Base-by-base conservation (phyloP, 2,888 invertebrate genomes). In the Hirtodrosophila duncani region DNA sequence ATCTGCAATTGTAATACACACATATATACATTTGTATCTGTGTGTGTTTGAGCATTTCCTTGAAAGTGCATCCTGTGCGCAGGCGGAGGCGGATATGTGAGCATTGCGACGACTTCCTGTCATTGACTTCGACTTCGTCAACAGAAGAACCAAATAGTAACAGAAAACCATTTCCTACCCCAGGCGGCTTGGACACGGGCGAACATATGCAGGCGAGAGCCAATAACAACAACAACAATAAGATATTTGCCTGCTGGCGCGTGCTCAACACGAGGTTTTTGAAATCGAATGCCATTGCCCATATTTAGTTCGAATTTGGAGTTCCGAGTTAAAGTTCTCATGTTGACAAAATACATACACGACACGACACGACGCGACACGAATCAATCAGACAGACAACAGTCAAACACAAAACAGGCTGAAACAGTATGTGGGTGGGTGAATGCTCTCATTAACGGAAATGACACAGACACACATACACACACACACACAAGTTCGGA, bases 101-200 rank as follows among this genome's bases (percentile, higher is more conserved):
- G 56, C 77, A 63, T 60, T 77, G 78, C 72, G 58, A 63, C 57
- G 50, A 71, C 81, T 75, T 75, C 75, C 75, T 81, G 79, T 69
- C 81, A 74, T 63, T 78, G 79, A 78, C 79, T 58, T 51, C 43
- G 34, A 39, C 38, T 53, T 48, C 42, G 50, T 57, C 62, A 56
- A 61, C 41, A 39, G 10, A 21, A 18, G 27, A 26, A 31, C 37
- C 48, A 30, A 62, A 48, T 74, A 74, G 71, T 69, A 69, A 78
- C 66, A 63, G 60, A 74, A 69, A 66, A 78, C 74, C 79, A 74
- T 67, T 77, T 75, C 63, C 49, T 21, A 53, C 43, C 42, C 39
- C 13, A 33, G 18, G 7, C 18, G 31, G 20, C 33, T 18, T 29
- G 26, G 18, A 24, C 27, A 42, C 11, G 39, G 21, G 21, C 49